Conservation (phyloP, 2,888 invertebrate species). For the Pammene fasciana region DNA sequence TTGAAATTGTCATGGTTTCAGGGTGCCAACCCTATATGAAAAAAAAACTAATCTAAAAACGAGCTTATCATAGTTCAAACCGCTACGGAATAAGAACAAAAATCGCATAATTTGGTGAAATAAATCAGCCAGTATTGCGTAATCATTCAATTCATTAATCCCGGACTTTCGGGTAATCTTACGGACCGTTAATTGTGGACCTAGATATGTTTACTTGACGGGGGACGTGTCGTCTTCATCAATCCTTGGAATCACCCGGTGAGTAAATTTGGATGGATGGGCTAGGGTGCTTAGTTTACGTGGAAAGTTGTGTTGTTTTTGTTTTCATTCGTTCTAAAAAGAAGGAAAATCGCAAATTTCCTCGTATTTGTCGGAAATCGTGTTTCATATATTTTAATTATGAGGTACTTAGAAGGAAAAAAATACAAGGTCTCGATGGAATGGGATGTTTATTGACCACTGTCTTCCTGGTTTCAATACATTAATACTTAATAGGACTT, state of each 20-base stretch:
- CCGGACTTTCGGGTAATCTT: slow-evolving; percentile 45
- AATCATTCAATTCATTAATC: slow-evolving; percentile 71
- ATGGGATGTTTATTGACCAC: too few relatives aligned
- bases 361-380: too few relatives aligned
- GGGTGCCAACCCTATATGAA: too few relatives aligned
- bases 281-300: slow-evolving; percentile 9
- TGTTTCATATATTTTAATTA: too few relatives aligned
- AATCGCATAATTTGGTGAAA: slow-evolving; percentile 15
- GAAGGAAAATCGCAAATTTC: too few relatives aligned
- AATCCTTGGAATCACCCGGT: slow-evolving; percentile 44
- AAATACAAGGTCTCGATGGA: too few relatives aligned
- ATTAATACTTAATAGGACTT: too few relatives aligned
- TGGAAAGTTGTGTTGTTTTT: not conserved
- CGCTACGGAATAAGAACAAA: not conserved
- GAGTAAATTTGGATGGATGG: slow-evolving; percentile 19
- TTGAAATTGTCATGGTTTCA: too few relatives aligned
- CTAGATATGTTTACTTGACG: slow-evolving; percentile 46
- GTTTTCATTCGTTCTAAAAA: not conserved
- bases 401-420: too few relatives aligned
- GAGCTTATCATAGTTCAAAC: not conserved
- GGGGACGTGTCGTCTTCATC: slow-evolving; percentile 46
- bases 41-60: not conserved
- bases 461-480: too few relatives aligned
- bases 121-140: slow-evolving; percentile 54
- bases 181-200: slow-evolving; percentile 50